phyloP scores from a whole-genome alignment of 1,140 invertebrate species.

The Dinoponera quadriceps region DNA sequence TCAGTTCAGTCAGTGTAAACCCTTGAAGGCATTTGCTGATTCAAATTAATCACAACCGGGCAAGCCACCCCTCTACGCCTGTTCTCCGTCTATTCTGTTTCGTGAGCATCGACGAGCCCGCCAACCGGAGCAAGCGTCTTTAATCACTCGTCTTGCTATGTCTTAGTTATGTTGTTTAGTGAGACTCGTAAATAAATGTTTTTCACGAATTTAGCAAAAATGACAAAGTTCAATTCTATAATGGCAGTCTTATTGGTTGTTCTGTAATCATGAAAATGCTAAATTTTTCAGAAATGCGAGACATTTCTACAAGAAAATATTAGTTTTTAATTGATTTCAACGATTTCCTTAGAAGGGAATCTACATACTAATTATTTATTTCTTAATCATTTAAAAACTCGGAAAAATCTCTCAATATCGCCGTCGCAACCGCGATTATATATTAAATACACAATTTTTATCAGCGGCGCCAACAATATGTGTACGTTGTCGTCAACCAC shows the following conservation, averaged over 20 bases:
- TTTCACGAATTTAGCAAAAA: neutral
- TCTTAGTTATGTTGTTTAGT: neutral
- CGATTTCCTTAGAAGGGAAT: neutral
- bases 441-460: constrained; percentile 29
- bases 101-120: constrained; percentile 53
- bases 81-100: constrained; percentile 14
- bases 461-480: neutral
- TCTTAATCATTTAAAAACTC: neutral
- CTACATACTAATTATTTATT: neutral
- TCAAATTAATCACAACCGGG: constrained; percentile 85
- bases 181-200: neutral
- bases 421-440: too few relatives aligned
- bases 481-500: neutral
- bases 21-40: constrained; percentile 84
- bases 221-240: neutral
- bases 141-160: constrained; percentile 51
- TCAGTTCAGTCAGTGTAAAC: constrained; percentile 78
- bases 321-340: neutral
- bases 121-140: constrained; percentile 59
- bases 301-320: neutral
- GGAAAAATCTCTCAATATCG: neutral
- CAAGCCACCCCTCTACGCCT: constrained; percentile 65
- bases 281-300: neutral
- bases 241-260: neutral
- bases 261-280: neutral